Evolutionary conservation across 2,888 invertebrate genomes (phyloP).

Genomic region (Erebia palarica): DNA sequence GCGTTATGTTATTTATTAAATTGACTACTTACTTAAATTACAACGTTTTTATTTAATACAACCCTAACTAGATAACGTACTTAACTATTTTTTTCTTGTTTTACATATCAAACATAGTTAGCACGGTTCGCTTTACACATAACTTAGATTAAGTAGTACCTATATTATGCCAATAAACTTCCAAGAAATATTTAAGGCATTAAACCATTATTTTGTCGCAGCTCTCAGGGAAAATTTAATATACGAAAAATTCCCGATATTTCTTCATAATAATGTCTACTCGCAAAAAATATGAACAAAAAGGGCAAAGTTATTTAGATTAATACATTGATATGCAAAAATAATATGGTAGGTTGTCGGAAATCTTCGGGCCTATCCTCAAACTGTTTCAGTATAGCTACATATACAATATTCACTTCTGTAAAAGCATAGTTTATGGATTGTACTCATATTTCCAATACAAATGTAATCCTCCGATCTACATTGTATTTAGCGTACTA

Average conservation of each 20-base stretch:
- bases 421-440: background rate
- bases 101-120: too few species aligned
- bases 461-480: background rate
- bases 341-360: background rate
- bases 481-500: background rate
- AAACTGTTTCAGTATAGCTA: background rate
- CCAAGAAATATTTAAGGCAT: background rate
- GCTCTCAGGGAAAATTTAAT: slow-evolving; percentile 6
- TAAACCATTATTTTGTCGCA: slow-evolving; percentile 2
- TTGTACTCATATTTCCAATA: background rate
- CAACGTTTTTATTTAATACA: too few species aligned
- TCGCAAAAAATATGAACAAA: slow-evolving; percentile 1
- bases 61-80: too few species aligned
- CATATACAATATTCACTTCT: too few species aligned
- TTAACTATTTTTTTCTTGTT: too few species aligned
- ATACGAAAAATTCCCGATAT: background rate
- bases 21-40: too few species aligned
- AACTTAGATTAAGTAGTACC: background rate
- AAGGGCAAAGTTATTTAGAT: slow-evolving; percentile 8
- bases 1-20: too few species aligned
- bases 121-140: too few species aligned
- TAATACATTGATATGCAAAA: background rate
- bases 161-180: background rate
- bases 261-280: slow-evolving; percentile 5
- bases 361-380: background rate